phyloP scores from a whole-genome alignment of 2,888 invertebrate species.

The Coelinius sp. region DNA sequence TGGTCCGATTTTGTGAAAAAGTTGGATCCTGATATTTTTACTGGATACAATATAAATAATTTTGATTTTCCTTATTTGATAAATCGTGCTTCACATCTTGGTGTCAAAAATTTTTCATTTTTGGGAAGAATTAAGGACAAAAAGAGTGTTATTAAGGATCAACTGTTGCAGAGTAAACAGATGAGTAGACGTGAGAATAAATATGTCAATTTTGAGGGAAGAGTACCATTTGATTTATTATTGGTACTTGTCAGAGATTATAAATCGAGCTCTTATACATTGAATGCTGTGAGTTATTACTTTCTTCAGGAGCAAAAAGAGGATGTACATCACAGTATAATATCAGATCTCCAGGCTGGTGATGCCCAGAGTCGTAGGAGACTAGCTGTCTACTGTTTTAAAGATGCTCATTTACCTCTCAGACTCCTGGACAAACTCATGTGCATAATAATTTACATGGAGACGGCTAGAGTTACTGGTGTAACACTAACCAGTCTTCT shows the following conservation, averaged over 20 bases:
- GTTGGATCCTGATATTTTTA: slow-evolving; percentile 97
- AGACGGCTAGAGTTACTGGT: slow-evolving; percentile 99
- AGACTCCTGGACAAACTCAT: slow-evolving; percentile 95
- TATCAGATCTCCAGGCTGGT: slow-evolving; percentile 95
- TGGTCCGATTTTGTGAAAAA: slow-evolving; percentile 97
- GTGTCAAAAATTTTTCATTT: slow-evolving; percentile 84
- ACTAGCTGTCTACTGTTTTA: slow-evolving; percentile 97
- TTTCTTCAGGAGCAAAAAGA: slow-evolving; percentile 99
- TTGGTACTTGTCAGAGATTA: slow-evolving; percentile 93
- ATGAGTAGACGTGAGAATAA: slow-evolving; percentile 98
- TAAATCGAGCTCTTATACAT: slow-evolving; percentile 95
- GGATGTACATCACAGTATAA: slow-evolving; percentile 99
- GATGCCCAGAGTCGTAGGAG: slow-evolving; percentile 92
- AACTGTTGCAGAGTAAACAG: slow-evolving; percentile 94
- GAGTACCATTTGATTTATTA: slow-evolving; percentile 96
- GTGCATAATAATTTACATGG: slow-evolving; percentile 99
- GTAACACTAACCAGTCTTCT: slow-evolving; percentile 93
- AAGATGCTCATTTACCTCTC: slow-evolving; percentile 97
- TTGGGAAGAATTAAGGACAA: slow-evolving; percentile 89
- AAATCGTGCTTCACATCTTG: slow-evolving; percentile 91
- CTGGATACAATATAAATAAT: slow-evolving; percentile 99
- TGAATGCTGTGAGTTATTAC: slow-evolving; percentile 98
- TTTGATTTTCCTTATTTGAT: slow-evolving; percentile 98
- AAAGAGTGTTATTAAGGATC: slow-evolving; percentile 87
- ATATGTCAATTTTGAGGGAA: slow-evolving; percentile 95